Conservation (phyloP, 1,140 invertebrate species). For the Amphibalanus amphitrite region DNA sequence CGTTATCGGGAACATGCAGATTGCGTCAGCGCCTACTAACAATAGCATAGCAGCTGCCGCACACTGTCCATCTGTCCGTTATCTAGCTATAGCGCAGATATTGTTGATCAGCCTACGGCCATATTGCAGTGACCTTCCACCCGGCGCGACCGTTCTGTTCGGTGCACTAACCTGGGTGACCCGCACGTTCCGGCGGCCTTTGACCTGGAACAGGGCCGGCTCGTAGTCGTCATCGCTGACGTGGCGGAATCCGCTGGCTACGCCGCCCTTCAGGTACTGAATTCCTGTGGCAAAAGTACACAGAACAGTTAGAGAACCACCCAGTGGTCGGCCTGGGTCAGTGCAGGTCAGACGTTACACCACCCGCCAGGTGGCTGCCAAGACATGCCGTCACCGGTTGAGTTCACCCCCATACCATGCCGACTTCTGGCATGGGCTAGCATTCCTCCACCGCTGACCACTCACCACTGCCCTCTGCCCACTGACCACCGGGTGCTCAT, state of each 20-base stretch:
- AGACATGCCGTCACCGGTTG: background rate
- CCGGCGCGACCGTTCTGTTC: too few relatives aligned
- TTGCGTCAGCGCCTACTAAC: too few relatives aligned
- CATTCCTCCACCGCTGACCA: too few relatives aligned
- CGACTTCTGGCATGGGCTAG: too few relatives aligned
- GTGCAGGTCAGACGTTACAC: background rate
- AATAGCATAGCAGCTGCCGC: conserved; percentile 69
- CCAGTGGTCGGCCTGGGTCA: background rate
- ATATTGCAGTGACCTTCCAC: too few relatives aligned
- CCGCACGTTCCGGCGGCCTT: conserved; percentile 70
- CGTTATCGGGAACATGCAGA: too few relatives aligned
- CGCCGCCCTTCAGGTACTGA: conserved; percentile 66
- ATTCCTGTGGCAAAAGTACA: conserved; percentile 28
- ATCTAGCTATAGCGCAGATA: conserved; percentile 69
- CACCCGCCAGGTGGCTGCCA: background rate
- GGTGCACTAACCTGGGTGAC: conserved; percentile 58
- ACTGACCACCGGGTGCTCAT: too few relatives aligned
- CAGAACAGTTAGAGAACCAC: background rate
- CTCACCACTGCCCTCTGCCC: too few relatives aligned
- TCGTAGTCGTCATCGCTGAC: conserved; percentile 47
- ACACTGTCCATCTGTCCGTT: conserved; percentile 74
- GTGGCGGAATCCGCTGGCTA: conserved; percentile 65
- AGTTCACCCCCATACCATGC: too few relatives aligned
- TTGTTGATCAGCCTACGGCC: too few relatives aligned
- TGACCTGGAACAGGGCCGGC: conserved; percentile 54